These are phyloP conservation scores for Diabrotica undecimpunctata DNA, from an alignment of 1,140 invertebrate species.

Conservation along the genomic window DNA sequence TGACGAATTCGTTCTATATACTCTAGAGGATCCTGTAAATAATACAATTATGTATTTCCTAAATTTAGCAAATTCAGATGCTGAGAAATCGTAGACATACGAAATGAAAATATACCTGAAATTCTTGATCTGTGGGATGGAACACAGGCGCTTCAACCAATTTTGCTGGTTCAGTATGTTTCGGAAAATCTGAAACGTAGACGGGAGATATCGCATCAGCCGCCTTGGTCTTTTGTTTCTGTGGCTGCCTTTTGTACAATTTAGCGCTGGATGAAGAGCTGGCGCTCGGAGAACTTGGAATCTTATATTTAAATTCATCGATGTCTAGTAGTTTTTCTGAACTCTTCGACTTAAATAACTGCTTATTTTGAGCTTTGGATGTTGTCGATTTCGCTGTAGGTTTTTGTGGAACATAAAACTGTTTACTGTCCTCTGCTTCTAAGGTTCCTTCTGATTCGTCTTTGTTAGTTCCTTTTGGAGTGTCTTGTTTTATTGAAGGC, in stretches of 20 bases:
- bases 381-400: slow-evolving; percentile 50
- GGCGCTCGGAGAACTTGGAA: slow-evolving; percentile 47
- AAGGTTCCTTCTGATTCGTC: slow-evolving; percentile 47
- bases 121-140: slow-evolving; percentile 68
- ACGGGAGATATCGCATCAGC: slow-evolving; percentile 45
- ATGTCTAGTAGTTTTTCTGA: slow-evolving; percentile 41
- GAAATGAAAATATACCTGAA: neutral
- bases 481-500: slow-evolving; percentile 26
- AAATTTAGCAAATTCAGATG: neutral
- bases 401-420: slow-evolving; percentile 69
- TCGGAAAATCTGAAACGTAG: slow-evolving; percentile 56
- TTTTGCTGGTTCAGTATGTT: slow-evolving; percentile 51
- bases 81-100: neutral
- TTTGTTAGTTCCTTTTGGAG: slow-evolving; percentile 15
- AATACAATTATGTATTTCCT: slow-evolving; percentile 58
- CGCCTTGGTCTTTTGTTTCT: slow-evolving; percentile 37
- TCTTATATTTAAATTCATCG: slow-evolving; percentile 45
- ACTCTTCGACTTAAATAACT: slow-evolving; percentile 54
- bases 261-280: slow-evolving; percentile 46
- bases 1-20: slow-evolving; percentile 83
- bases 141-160: slow-evolving; percentile 81
- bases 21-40: slow-evolving; percentile 82
- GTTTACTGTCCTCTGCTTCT: slow-evolving; percentile 50
- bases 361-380: slow-evolving; percentile 42
- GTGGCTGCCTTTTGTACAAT: slow-evolving; percentile 37